Conservation (phyloP, 2,797 vertebrate species). For the Austrolebias charrua region DNA sequence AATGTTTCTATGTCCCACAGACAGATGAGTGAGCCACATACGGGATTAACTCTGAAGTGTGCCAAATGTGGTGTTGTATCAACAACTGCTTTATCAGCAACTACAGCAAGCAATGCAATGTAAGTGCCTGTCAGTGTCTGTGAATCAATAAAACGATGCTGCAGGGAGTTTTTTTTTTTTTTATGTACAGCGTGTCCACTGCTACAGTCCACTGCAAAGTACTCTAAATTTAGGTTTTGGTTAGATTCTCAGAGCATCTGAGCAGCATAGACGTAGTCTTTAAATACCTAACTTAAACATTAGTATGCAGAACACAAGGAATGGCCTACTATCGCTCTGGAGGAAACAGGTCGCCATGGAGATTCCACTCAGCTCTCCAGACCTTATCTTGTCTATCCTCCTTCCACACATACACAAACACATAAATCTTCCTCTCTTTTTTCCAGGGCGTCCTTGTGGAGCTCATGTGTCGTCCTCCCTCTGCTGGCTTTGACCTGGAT, state of each 20-base stretch:
- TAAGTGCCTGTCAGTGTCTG: conserved; percentile 86
- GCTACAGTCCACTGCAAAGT: conserved; percentile 38
- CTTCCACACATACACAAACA: not conserved
- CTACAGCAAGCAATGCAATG: conserved; percentile 99
- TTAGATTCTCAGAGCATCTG: conserved; percentile 16
- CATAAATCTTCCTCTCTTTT: conserved; percentile 20
- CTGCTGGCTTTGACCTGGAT: conserved; percentile 98
- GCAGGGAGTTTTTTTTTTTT: conserved; percentile 42
- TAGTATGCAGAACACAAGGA: conserved; percentile 9
- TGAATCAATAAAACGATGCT: conserved; percentile 71
- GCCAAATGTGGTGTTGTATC: conserved; percentile 99
- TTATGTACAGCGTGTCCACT: conserved; percentile 53
- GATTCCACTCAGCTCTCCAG: conserved; percentile 16
- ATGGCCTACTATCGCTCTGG: conserved; percentile 1
- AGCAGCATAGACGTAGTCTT: conserved; percentile 7
- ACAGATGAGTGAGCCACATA: conserved; percentile 99
- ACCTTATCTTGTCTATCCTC: conserved; percentile 21
- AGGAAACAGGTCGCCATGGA: conserved; percentile 23
- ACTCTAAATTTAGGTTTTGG: conserved; percentile 21
- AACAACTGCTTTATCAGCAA: conserved; percentile 99
- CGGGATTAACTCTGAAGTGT: conserved; percentile 99
- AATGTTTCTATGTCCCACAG: conserved; percentile 87
- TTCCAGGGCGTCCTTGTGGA: conserved; percentile 97
- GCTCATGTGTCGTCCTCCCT: conserved; percentile 96
- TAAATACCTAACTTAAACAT: conserved; percentile 7